phyloP scores from a whole-genome alignment of 2,888 invertebrate species.

The Pseudoips prasinana region DNA sequence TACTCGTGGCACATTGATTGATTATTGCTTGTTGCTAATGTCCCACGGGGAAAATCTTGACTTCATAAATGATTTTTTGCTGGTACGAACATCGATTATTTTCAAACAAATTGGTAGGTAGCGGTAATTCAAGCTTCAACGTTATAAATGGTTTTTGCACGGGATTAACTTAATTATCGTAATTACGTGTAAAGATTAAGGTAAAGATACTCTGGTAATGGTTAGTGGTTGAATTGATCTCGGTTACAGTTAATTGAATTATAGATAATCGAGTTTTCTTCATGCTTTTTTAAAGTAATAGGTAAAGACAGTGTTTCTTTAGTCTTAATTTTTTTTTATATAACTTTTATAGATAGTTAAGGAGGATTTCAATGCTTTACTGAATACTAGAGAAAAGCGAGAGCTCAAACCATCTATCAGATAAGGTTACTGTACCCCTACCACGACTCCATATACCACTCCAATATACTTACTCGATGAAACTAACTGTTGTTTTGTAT shows the following conservation, averaged over 20 bases:
- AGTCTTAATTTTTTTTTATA: too few species aligned
- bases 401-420: too few species aligned
- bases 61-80: constrained; percentile 38
- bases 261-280: too few species aligned
- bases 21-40: constrained; percentile 42
- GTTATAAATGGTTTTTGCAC: constrained; percentile 34
- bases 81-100: constrained; percentile 29
- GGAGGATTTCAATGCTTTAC: too few species aligned
- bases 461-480: too few species aligned
- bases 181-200: constrained; percentile 6
- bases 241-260: constrained; percentile 12
- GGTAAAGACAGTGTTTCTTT: too few species aligned
- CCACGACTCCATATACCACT: too few species aligned
- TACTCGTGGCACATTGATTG: constrained; percentile 45
- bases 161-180: constrained; percentile 24
- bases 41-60: constrained; percentile 29
- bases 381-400: too few species aligned
- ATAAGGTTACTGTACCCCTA: too few species aligned
- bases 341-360: too few species aligned
- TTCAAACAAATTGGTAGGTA: constrained; percentile 37
- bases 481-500: too few species aligned
- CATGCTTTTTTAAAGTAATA: too few species aligned
- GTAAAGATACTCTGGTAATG: constrained; percentile 13
- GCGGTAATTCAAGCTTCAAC: constrained; percentile 32
- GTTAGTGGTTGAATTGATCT: constrained; percentile 1